These are phyloP conservation scores for Galleria mellonella DNA, from an alignment of 1,140 invertebrate genomes.

Conservation along the genomic window DNA sequence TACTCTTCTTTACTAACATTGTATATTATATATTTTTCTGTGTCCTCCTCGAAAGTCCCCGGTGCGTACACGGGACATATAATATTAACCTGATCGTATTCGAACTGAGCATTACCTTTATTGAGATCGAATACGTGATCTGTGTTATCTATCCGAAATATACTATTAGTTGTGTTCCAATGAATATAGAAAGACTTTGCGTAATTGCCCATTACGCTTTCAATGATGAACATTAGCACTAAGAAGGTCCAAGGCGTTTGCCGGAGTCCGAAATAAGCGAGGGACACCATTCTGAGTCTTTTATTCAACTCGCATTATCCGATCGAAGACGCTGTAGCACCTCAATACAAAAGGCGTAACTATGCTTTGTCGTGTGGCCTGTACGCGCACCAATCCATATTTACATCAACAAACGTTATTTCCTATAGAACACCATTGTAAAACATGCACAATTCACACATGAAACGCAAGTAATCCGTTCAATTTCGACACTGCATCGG, in stretches of 20 bases:
- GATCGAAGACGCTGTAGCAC: conserved; percentile 20
- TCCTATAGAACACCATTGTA: conserved; percentile 25
- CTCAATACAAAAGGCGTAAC: conserved; percentile 3
- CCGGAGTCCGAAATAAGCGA: conserved; percentile 54
- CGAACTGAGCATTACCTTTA: conserved; percentile 93
- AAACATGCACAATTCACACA: conserved; percentile 46
- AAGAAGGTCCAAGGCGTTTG: conserved; percentile 65
- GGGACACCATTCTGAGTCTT: conserved; percentile 64
- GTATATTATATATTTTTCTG: conserved; percentile 97
- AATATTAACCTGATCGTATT: conserved; percentile 97
- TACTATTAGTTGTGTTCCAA: conserved; percentile 90
- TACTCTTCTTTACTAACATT: conserved; percentile 97
- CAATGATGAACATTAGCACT: conserved; percentile 83
- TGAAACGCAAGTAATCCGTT: conserved; percentile 49
- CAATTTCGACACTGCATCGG: conserved; percentile 35
- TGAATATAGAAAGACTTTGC: conserved; percentile 89
- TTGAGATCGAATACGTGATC: conserved; percentile 98
- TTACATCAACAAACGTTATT: conserved; percentile 37
- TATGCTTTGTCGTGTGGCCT: background rate
- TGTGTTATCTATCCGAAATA: conserved; percentile 98
- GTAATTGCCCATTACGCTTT: conserved; percentile 86
- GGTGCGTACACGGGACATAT: conserved; percentile 94
- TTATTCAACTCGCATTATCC: conserved; percentile 49
- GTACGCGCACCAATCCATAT: conserved; percentile 60
- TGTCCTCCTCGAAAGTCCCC: conserved; percentile 90